Percentiles rank a stretch among this genome's conserved stretches.
Conservation (phyloP, 1,140 invertebrate genomes). For the Pseudomyrmex gracilis region DNA sequence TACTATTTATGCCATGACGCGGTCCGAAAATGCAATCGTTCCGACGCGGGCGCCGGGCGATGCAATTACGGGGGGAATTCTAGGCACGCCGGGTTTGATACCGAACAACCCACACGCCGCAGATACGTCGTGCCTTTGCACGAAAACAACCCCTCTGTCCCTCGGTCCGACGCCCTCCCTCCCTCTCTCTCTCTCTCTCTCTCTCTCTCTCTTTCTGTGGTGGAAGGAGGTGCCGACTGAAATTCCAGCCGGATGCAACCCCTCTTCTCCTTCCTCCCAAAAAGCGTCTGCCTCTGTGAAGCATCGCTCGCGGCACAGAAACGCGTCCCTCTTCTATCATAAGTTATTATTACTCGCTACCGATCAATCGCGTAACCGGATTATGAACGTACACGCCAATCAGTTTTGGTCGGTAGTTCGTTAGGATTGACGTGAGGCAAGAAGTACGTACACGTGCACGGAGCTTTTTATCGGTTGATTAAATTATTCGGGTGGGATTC, state of each 20-base stretch:
- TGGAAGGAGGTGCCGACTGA: conserved; percentile 70
- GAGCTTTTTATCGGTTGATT: too few relatives aligned
- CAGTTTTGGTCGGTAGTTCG: conserved; percentile 65
- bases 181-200: too few relatives aligned
- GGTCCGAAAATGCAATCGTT: conserved; percentile 82
- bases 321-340: conserved; percentile 46
- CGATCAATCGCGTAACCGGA: conserved; percentile 78
- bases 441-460: not conserved
- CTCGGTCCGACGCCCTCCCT: conserved; percentile 46
- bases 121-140: conserved; percentile 71
- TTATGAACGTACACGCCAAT: conserved; percentile 72
- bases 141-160: conserved; percentile 75
- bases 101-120: conserved; percentile 66
- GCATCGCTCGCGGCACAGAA: conserved; percentile 17
- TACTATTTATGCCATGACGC: conserved; percentile 78
- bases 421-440: conserved; percentile 28
- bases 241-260: conserved; percentile 72
- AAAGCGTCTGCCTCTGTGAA: conserved; percentile 65
- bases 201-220: not conserved
- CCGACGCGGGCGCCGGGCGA: conserved; percentile 76
- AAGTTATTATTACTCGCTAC: conserved; percentile 75
- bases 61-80: conserved; percentile 84
- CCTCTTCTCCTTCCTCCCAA: not conserved
- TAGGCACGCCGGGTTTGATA: conserved; percentile 81
- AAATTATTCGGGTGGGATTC: too few relatives aligned